Conservation (phyloP, 2,797 vertebrate species). For the Mormyrus hasselquistii region DNA sequence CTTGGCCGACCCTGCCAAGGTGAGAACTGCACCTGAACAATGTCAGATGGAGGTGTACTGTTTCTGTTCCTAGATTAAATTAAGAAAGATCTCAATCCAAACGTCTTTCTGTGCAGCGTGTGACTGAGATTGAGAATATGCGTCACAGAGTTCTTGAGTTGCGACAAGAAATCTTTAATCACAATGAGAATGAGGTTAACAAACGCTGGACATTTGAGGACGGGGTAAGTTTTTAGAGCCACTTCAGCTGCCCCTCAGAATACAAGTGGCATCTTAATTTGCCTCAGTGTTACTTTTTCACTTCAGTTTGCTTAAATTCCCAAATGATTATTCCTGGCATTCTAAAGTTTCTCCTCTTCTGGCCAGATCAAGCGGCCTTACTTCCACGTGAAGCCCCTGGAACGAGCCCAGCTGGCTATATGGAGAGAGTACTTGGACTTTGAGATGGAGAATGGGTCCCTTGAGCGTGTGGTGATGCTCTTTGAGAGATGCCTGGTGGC, state of each 20-base stretch:
- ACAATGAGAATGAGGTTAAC: constrained; percentile 98
- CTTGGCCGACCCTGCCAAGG: constrained; percentile 92
- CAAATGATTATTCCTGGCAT: neutral
- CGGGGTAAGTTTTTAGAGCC: constrained; percentile 70
- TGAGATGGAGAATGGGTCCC: constrained; percentile 94
- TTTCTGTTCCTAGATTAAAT: constrained; percentile 22
- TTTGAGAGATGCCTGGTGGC: constrained; percentile 98
- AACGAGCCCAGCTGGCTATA: constrained; percentile 96
- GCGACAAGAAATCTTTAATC: constrained; percentile 94
- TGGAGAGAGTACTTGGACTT: constrained; percentile 99
- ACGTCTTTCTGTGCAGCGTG: constrained; percentile 62
- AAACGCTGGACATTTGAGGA: constrained; percentile 98
- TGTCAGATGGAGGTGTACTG: neutral
- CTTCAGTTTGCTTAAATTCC: neutral
- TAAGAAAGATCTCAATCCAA: neutral
- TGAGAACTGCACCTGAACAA: constrained; percentile 34
- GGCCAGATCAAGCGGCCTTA: constrained; percentile 93
- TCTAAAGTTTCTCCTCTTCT: constrained; percentile 16
- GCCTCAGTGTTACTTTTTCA: neutral
- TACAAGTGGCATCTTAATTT: no score
- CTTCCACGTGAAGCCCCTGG: constrained; percentile 96
- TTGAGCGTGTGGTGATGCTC: constrained; percentile 92
- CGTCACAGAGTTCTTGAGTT: constrained; percentile 91
- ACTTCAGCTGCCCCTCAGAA: no score
- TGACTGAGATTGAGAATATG: constrained; percentile 99